Percentiles rank a stretch among this genome's conserved stretches.
Conservation (phyloP, 2,888 invertebrate genomes). For the Apamea anceps region DNA sequence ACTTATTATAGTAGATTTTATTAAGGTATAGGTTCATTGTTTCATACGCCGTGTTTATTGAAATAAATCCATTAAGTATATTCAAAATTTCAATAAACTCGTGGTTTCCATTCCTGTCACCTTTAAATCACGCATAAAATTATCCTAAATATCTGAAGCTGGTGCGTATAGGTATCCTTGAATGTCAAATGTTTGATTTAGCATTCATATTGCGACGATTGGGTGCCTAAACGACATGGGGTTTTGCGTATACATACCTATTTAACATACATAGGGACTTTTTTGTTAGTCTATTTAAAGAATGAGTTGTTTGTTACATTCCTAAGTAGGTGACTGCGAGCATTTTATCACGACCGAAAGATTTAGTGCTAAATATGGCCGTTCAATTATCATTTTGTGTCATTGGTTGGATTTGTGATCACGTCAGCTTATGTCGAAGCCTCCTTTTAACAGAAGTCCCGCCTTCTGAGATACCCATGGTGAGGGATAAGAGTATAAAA, state of each 20-base stretch:
- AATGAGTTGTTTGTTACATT: conserved; percentile 32
- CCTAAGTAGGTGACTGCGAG: conserved; percentile 15
- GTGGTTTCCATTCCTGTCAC: conserved; percentile 52
- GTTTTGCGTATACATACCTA: conserved; percentile 4
- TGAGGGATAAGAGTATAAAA: neutral
- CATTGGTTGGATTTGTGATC: neutral
- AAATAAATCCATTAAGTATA: conserved; percentile 23
- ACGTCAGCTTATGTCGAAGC: neutral
- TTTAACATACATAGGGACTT: conserved; percentile 28
- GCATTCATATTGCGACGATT: conserved; percentile 47
- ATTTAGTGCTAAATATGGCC: neutral
- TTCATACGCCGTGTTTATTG: conserved; percentile 2
- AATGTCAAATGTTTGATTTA: conserved; percentile 48
- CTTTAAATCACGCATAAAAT: conserved; percentile 41
- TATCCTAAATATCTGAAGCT: conserved; percentile 39
- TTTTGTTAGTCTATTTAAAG: conserved; percentile 40
- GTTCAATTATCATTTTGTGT: neutral
- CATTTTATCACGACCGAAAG: conserved; percentile 34
- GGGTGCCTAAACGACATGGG: conserved; percentile 29
- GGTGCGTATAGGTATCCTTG: conserved; percentile 36
- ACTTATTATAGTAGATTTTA: neutral
- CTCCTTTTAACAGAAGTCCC: neutral
- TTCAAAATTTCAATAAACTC: conserved; percentile 44
- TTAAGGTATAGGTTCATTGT: conserved; percentile 27
- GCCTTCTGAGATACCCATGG: neutral